These are phyloP conservation scores for Montipora capricornis DNA, from an alignment of 64 coral and sea anemone genomes.

Conservation along the genomic window DNA sequence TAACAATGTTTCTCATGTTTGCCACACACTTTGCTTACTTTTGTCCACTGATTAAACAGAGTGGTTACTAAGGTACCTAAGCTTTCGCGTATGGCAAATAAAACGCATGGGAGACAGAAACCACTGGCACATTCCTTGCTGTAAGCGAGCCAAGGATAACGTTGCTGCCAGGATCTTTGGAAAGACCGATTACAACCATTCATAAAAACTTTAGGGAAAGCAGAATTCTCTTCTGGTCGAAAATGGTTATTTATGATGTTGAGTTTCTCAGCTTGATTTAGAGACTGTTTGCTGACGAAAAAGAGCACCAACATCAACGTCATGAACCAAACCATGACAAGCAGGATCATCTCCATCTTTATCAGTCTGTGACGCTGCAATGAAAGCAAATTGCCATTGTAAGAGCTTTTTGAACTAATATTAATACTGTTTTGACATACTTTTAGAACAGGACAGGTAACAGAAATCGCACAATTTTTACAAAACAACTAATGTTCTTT, in stretches of 20 bases:
- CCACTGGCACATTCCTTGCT: conserved; percentile 42
- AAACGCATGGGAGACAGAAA: conserved; percentile 55
- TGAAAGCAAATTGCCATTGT: conserved; percentile 52
- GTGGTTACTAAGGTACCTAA: conserved; percentile 47
- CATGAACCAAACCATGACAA: conserved; percentile 46
- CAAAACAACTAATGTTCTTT: conserved; percentile 62
- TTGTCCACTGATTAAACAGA: conserved; percentile 47
- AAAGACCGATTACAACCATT: conserved; percentile 50
- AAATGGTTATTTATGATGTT: conserved; percentile 63
- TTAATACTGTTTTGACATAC: conserved; percentile 40
- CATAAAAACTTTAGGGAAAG: conserved; percentile 50
- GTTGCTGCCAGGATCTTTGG: conserved; percentile 32
- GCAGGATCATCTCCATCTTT: conserved; percentile 25
- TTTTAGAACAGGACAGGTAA: conserved; percentile 61
- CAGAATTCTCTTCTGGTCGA: conserved; percentile 54
- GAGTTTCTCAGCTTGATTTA: conserved; percentile 58
- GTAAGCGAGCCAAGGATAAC: background rate
- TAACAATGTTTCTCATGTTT: background rate
- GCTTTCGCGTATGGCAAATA: conserved; percentile 36
- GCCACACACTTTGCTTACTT: conserved; percentile 54
- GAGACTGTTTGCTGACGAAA: conserved; percentile 42
- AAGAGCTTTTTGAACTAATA: background rate
- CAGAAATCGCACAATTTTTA: conserved; percentile 60
- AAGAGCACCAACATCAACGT: conserved; percentile 63
- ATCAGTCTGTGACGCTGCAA: conserved; percentile 48